These are phyloP conservation scores for Cassiopea andromeda DNA, from an alignment of 30 jellyfish, hydroid and myxozoan genomes.

Conservation along the genomic window DNA sequence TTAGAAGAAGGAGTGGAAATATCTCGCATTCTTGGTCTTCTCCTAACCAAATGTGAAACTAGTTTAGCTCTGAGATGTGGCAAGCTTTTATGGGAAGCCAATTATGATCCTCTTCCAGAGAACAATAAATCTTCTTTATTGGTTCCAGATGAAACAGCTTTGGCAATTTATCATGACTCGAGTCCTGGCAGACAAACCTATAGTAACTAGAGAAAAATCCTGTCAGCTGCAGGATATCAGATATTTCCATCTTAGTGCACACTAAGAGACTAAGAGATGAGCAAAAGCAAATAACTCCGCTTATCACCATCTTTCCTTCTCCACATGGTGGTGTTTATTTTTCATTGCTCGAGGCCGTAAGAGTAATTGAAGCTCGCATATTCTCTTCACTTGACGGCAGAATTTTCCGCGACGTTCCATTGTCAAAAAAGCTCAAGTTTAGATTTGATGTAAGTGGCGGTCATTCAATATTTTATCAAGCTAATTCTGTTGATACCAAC, in stretches of 20 bases:
- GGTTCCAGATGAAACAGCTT: background rate
- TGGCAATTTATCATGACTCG: conserved; percentile 5
- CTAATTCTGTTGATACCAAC: background rate
- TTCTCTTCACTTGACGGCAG: background rate
- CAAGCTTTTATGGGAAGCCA: background rate
- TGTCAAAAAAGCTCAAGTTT: background rate
- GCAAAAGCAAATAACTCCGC: background rate
- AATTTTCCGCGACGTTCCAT: background rate
- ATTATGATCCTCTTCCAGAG: background rate
- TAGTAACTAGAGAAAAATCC: background rate
- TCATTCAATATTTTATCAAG: background rate
- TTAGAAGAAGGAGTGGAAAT: background rate
- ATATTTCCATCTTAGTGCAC: background rate
- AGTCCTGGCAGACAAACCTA: background rate
- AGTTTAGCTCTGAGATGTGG: background rate
- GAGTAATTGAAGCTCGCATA: background rate
- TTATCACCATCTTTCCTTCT: background rate
- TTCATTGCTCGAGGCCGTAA: background rate
- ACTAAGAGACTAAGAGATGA: too few species aligned
- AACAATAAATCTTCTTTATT: background rate
- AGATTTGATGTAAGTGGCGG: background rate
- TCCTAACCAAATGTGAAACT: background rate
- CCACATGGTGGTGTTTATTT: background rate
- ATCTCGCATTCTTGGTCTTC: background rate
- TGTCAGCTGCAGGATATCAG: background rate